Evolutionary conservation across 2,888 invertebrate genomes (phyloP).

Genomic region (Drosophila borealis): DNA sequence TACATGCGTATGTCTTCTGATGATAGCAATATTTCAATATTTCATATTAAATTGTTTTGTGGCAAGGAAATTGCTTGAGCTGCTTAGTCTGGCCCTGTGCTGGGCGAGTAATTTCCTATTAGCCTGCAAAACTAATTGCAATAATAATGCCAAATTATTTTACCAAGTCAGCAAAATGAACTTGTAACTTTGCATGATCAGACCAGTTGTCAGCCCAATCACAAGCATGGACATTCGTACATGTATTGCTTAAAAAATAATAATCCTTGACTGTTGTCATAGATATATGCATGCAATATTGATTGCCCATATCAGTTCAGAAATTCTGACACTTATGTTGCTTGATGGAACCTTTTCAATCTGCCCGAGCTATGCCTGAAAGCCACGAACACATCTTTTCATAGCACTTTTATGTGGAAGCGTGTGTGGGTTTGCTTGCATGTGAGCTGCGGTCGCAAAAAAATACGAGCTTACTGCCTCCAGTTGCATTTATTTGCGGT

Average conservation of each 20-base stretch:
- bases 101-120: constrained; percentile 41
- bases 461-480: constrained; percentile 58
- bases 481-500: constrained; percentile 73
- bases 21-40: constrained; percentile 40
- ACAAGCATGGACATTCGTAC: neutral
- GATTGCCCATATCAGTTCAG: neutral
- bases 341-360: neutral
- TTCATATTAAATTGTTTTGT: constrained; percentile 46
- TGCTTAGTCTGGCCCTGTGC: constrained; percentile 6
- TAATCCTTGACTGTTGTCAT: neutral
- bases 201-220: constrained; percentile 31
- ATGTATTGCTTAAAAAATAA: neutral
- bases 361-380: neutral
- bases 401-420: neutral
- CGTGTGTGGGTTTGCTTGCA: constrained; percentile 17
- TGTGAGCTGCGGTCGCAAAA: constrained; percentile 35
- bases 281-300: neutral
- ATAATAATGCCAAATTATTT: constrained; percentile 57
- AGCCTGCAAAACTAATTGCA: constrained; percentile 55
- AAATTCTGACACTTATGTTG: neutral
- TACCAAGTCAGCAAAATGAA: constrained; percentile 42
- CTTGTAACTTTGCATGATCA: constrained; percentile 40
- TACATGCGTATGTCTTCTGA: constrained; percentile 9
- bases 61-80: constrained; percentile 30
- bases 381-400: neutral